Evolutionary conservation across 2,113 vertebrate species (phyloP), one percentile per base, ranked within the genome.

Genomic region (Periophthalmus modestus): DNA sequence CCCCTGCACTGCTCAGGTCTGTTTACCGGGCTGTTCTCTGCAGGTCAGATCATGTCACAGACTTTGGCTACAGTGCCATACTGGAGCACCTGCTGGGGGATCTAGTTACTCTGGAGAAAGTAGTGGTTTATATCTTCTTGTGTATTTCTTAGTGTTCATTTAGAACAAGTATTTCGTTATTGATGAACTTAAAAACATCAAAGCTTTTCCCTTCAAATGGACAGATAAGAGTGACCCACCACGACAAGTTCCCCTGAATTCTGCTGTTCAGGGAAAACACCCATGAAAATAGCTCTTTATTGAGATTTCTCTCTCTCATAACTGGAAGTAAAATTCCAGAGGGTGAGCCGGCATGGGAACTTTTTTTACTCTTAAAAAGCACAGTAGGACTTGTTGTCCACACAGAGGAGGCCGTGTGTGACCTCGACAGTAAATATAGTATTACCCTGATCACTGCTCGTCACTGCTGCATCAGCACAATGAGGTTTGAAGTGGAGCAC

Each of bases 361-460:
- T 67, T 0, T 54, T 72, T 57, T 63, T 54, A 19, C 52, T 54
- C 16, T 18, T 54, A 19, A 54, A 54, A 7, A 18, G 19, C 54
- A 69, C 52, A 24, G 73, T 75, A 18, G 75, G 75, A 18, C 73
- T 75, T 80, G 61, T 75, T 80, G 61, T 75, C 14, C 50, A 80
- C 54, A 80, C 59, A 66, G 78, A 75, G 0, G 18, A 16, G 15
- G 62, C 43, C 7, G 66, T 80, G 19, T 65, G 59, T 33, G n/a
- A n/a, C 68, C 68, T 75, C 3, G 61, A 75, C 0, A 55, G 33
- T 28, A 43, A 2, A 18, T 19, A 18, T n/a, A 54, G 19, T 18
- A 54, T 54, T 54, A 19, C 7, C 19, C n/a, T 54, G 52, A 54
- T 1, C 52, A 54, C 52, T 54, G n/a, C 52, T 54, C 52, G 18